Evolutionary conservation across 1,140 invertebrate species (phyloP), one percentile per base, ranked within the genome.

Genomic region (Hydropsyche tenuis): DNA sequence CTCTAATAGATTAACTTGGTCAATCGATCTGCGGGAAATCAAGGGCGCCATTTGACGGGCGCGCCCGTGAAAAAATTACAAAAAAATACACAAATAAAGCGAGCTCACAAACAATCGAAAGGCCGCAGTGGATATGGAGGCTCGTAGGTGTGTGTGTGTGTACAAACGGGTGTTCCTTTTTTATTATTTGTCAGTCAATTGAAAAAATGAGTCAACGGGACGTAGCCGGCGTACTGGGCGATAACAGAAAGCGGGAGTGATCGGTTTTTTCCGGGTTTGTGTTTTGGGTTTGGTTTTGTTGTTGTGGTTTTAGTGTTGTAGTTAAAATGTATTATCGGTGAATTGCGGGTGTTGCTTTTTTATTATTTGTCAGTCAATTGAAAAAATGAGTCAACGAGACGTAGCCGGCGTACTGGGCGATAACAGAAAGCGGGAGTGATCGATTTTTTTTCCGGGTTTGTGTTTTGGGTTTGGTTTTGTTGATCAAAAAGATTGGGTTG

Each of bases 331-430:
- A n/a, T n/a, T n/a, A n/a, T n/a, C n/a, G n/a, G n/a, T n/a, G n/a
- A n/a, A n/a, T n/a, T n/a, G n/a, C 51, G 56, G 20, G 48, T 18
- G 14, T n/a, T 18, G 42, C 42, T 73, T 77, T 74, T 74, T 66
- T 77, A 74, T 77, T 74, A 77, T 77, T 77, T 77, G 75, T 74
- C 75, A 74, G 75, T 77, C 75, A 73, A 77, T 74, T 73, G 73
- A 77, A 77, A 77, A 77, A 77, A 77, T 77, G 73, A 73, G 72
- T 69, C 66, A 74, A 74, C 73, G 66, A 48, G 62, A 76, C 46
- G 62, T 68, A 43, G 64, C 27, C 9, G 30, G 18, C 14, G 56
- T 62, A 62, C 23, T 11, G 22, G 30, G 25, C 11, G 23, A 20
- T 20, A 43, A 5, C 14, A 0, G 68, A 23, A 70, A 70, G 30